Percentiles rank a stretch among this genome's conserved stretches.
phyloP scores from a whole-genome alignment of 2,888 invertebrate genomes.

The Calameuta pallipes region DNA sequence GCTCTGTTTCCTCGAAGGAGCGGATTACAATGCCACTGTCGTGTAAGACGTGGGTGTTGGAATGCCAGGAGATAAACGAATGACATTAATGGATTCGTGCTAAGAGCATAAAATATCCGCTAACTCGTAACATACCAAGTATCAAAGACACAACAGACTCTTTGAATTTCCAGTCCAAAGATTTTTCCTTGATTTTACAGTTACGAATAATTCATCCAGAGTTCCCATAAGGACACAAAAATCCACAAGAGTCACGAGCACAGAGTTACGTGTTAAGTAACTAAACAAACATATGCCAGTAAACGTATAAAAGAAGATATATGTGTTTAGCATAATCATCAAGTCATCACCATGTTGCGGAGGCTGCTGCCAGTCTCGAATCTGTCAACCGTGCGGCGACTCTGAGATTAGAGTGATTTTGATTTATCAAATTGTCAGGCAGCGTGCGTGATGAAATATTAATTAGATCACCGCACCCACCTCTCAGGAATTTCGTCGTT shows the following conservation, averaged over 20 bases:
- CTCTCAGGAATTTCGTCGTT: background rate
- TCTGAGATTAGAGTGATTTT: background rate
- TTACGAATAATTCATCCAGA: background rate
- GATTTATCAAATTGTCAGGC: background rate
- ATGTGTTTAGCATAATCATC: background rate
- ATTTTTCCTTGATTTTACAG: background rate
- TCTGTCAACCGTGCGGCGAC: background rate
- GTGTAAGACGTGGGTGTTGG: background rate
- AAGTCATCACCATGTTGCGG: background rate
- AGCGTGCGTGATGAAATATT: slow-evolving; percentile 1
- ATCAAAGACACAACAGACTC: background rate
- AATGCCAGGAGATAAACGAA: background rate
- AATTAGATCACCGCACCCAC: slow-evolving; percentile 3
- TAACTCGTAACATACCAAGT: background rate
- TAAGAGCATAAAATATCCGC: background rate
- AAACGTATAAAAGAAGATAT: background rate
- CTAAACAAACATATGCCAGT: background rate
- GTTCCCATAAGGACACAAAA: background rate
- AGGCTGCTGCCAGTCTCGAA: background rate
- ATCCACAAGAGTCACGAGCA: background rate
- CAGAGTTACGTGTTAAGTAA: background rate
- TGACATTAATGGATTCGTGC: background rate
- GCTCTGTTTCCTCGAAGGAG: background rate
- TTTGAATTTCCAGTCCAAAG: background rate
- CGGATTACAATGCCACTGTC: background rate